Conservation (phyloP, 2,888 invertebrate genomes). For the Drosophila melanosoma region DNA sequence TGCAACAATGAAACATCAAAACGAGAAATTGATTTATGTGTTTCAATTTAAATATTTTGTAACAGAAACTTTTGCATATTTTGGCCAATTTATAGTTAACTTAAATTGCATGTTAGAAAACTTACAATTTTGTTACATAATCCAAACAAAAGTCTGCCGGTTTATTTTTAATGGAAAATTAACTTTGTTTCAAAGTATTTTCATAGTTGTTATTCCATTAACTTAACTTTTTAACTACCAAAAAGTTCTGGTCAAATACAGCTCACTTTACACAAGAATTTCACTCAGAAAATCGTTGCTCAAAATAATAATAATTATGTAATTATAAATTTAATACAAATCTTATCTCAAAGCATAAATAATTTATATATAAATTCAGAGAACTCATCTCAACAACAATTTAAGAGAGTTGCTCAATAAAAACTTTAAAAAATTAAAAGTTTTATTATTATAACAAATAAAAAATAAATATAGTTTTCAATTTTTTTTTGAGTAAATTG, state of each 20-base stretch:
- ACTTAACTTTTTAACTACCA: background rate
- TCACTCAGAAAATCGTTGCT: background rate
- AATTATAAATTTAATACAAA: background rate
- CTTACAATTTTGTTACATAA: background rate
- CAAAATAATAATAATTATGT: background rate
- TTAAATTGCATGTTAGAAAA: background rate
- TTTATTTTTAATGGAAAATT: conserved; percentile 1
- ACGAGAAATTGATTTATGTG: background rate
- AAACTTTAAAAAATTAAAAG: background rate
- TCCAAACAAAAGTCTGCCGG: background rate
- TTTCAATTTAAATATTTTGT: background rate
- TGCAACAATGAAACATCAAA: background rate
- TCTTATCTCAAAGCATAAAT: background rate
- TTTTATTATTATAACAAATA: no score
- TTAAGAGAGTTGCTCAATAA: background rate
- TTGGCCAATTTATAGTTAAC: background rate
- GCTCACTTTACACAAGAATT: background rate
- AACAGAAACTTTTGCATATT: background rate
- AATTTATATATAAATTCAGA: background rate
- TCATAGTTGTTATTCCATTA: background rate
- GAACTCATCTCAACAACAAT: background rate
- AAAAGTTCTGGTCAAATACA: background rate
- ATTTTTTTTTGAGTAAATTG: no score
- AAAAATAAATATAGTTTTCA: background rate
- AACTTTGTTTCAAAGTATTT: background rate